phyloP scores from a whole-genome alignment of 2,113 vertebrate species.

The Furnarius figulus region DNA sequence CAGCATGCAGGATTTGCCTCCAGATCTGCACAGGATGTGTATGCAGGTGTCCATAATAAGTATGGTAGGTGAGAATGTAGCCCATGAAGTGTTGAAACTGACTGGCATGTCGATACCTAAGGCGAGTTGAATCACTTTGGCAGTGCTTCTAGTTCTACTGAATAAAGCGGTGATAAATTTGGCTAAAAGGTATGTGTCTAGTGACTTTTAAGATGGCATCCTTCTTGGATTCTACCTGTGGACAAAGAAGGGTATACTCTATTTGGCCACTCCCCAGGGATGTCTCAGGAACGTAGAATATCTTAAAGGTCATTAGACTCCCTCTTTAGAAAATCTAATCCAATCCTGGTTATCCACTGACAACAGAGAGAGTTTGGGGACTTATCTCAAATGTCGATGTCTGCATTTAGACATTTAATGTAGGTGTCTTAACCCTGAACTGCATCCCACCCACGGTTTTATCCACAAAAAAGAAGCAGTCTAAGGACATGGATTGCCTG shows the following conservation, averaged over 20 bases:
- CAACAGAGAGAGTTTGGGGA: neutral
- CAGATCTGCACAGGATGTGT: neutral
- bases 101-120: neutral
- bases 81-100: neutral
- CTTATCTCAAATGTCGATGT: neutral
- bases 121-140: neutral
- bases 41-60: neutral
- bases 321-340: neutral
- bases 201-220: neutral
- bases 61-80: neutral
- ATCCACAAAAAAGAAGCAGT: neutral
- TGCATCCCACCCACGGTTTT: neutral
- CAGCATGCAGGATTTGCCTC: neutral
- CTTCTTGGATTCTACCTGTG: neutral
- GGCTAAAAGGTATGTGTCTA: neutral
- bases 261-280: neutral
- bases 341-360: neutral
- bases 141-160: neutral
- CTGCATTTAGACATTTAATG: constrained; percentile 35
- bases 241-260: neutral
- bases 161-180: neutral
- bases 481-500: constrained; percentile 7
- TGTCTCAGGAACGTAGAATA: neutral
- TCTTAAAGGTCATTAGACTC: neutral
- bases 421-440: constrained; percentile 40